Evolutionary conservation across 2,797 vertebrate genomes (phyloP).

Genomic region (Scolopax rusticola): DNA sequence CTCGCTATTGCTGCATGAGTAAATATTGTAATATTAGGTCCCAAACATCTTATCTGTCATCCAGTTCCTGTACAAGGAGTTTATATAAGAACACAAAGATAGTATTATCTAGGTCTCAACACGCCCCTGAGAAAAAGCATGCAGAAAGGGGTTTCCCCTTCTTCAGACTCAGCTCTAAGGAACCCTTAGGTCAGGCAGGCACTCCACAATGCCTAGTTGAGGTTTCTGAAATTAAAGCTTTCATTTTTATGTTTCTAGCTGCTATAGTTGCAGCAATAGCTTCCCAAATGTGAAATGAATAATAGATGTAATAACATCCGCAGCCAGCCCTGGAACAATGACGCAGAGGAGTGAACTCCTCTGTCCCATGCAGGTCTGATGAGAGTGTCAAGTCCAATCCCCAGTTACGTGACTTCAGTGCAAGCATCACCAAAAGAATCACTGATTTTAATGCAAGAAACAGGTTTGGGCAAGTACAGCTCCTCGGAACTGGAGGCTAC

Average conservation of each 20-base stretch:
- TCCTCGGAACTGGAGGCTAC: not conserved
- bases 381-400: not conserved
- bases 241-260: not conserved
- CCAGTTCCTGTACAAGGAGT: not conserved
- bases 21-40: not conserved
- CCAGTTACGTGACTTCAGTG: not conserved
- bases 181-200: not conserved
- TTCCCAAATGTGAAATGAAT: not conserved
- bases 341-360: not conserved
- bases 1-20: not conserved
- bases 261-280: not conserved
- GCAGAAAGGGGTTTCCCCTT: not conserved
- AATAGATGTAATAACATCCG: not conserved
- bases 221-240: not conserved
- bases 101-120: not conserved
- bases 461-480: not conserved
- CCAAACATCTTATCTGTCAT: not conserved
- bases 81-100: not conserved
- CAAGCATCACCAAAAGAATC: not conserved
- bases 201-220: not conserved
- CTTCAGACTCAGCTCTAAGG: not conserved
- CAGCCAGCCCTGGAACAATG: not conserved
- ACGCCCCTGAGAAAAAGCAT: not conserved
- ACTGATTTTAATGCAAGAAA: not conserved
- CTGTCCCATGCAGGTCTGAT: not conserved